These are phyloP conservation scores for Orthosia cruda DNA, from an alignment of 2,888 invertebrate genomes.

Conservation along the genomic window DNA sequence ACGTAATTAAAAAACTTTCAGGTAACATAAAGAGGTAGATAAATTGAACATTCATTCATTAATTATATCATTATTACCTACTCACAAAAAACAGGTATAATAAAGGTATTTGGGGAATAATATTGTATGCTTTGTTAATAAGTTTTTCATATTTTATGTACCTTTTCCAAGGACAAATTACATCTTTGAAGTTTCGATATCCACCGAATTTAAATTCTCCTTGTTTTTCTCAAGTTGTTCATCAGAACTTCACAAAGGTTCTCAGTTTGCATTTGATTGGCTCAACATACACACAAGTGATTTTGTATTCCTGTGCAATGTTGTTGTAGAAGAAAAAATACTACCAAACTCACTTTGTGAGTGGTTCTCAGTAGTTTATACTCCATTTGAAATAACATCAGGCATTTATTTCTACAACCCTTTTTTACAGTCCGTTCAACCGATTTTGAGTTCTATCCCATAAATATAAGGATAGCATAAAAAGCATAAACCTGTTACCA, in stretches of 20 bases:
- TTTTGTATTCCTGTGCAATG: not conserved
- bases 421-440: too few relatives aligned
- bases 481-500: too few relatives aligned
- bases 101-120: conserved; percentile 1
- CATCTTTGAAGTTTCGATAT: not conserved
- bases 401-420: too few relatives aligned
- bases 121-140: not conserved
- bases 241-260: not conserved
- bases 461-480: too few relatives aligned
- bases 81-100: not conserved
- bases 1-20: conserved; percentile 59
- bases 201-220: not conserved
- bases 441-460: too few relatives aligned
- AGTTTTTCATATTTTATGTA: not conserved
- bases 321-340: too few relatives aligned
- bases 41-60: conserved; percentile 24
- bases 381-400: too few relatives aligned
- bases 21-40: conserved; percentile 80
- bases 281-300: not conserved
- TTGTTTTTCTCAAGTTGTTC: not conserved
- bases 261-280: conserved; percentile 4
- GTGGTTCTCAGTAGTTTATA: too few relatives aligned
- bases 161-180: not conserved
- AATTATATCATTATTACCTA: not conserved
- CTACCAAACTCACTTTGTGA: too few relatives aligned